phyloP scores from a whole-genome alignment of 2,888 invertebrate genomes.

The Drosophila paramelanica region DNA sequence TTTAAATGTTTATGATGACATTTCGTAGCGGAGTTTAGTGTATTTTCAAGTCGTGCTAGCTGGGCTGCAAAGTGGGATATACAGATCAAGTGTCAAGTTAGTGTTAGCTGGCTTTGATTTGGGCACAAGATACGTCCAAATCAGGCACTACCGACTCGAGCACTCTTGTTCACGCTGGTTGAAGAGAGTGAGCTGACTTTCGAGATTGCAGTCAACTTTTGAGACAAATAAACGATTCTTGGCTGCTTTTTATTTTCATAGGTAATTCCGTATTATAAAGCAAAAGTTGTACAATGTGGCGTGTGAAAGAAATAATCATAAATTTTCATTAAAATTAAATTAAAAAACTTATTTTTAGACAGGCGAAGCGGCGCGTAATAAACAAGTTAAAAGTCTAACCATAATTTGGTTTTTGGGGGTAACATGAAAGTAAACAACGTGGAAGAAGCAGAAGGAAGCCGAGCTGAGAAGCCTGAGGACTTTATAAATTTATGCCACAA shows the following conservation, averaged over 20 bases:
- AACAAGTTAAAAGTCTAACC: constrained; percentile 84
- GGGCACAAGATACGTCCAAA: too few species aligned
- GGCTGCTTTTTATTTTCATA: constrained; percentile 12
- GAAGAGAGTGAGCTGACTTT: constrained; percentile 47
- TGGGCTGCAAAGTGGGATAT: too few species aligned
- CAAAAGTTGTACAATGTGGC: constrained; percentile 36
- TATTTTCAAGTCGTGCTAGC: too few species aligned
- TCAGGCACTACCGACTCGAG: too few species aligned
- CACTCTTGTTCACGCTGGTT: constrained; percentile 19
- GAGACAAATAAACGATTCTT: constrained; percentile 56
- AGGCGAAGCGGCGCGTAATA: constrained; percentile 62
- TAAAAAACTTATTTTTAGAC: constrained; percentile 73
- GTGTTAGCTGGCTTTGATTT: too few species aligned
- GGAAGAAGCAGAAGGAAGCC: constrained; percentile 6
- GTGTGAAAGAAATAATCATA: constrained; percentile 79
- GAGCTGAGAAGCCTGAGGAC: constrained; percentile 44
- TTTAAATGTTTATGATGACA: too few species aligned
- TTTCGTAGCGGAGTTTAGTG: too few species aligned
- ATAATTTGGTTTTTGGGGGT: constrained; percentile 77
- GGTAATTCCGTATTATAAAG: background rate
- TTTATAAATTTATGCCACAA: constrained; percentile 77
- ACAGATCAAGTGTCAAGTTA: too few species aligned
- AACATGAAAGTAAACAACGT: constrained; percentile 61
- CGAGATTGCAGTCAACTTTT: constrained; percentile 51
- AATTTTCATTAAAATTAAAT: constrained; percentile 81